Evolutionary conservation across 2,797 vertebrate species (phyloP).

Genomic region (Tauraco hartlaubi): DNA sequence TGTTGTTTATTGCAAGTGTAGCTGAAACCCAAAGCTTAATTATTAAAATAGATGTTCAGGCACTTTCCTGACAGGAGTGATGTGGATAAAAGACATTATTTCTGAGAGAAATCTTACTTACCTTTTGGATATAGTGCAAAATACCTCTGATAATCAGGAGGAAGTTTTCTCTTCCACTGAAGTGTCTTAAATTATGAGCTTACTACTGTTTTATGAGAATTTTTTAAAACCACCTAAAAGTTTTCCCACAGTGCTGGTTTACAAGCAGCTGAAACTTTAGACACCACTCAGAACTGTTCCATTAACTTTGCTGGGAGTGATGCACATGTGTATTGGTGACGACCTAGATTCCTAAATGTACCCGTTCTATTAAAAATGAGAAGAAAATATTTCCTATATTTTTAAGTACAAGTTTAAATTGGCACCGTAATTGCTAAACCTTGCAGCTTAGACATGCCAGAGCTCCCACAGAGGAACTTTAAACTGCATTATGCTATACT

Average conservation of each 20-base stretch:
- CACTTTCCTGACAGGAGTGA: not conserved
- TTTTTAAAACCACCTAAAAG: slow-evolving; percentile 2
- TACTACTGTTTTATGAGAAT: not conserved
- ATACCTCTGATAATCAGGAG: not conserved
- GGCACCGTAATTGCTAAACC: not conserved
- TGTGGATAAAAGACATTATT: not conserved
- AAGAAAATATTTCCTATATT: not conserved
- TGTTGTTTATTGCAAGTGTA: not conserved
- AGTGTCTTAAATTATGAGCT: slow-evolving; percentile 19
- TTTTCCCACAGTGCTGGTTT: slow-evolving; percentile 41
- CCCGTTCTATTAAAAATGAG: not conserved
- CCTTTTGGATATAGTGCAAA: not conserved
- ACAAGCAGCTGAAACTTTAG: slow-evolving; percentile 30
- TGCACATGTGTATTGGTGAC: not conserved
- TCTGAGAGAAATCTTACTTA: not conserved
- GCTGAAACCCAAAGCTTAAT: slow-evolving; percentile 21
- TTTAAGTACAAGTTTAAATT: slow-evolving; percentile 20
- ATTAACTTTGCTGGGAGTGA: not conserved
- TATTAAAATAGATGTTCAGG: not conserved
- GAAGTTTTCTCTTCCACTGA: not conserved
- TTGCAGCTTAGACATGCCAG: not conserved
- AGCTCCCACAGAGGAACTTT: not conserved
- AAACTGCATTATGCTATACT: not conserved
- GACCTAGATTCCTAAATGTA: not conserved
- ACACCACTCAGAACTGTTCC: not conserved